Percentiles rank a stretch among this genome's conserved stretches.
Conservation (phyloP, 2,888 invertebrate genomes). For the Apodemia duryi region DNA sequence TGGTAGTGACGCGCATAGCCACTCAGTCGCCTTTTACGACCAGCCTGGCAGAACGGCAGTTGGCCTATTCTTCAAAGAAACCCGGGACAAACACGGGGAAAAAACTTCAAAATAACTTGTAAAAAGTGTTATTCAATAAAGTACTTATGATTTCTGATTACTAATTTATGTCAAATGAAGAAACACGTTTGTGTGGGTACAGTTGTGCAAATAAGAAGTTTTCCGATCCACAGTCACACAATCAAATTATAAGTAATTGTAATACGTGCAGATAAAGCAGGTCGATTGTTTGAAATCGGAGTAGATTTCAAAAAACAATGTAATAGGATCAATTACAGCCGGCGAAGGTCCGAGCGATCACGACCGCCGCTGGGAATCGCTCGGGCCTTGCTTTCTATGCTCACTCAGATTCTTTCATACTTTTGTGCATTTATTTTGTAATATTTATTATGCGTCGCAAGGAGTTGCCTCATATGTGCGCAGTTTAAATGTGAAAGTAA, state of each 20-base stretch:
- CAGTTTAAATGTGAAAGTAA: no score
- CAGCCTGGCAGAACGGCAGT: no score
- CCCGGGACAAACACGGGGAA: no score
- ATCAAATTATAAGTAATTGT: not conserved
- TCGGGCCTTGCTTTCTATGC: slow-evolving; percentile 20
- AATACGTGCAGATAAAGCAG: slow-evolving; percentile 9
- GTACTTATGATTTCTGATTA: no score
- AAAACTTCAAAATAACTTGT: no score
- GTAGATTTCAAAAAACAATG: slow-evolving; percentile 13
- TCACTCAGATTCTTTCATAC: slow-evolving; percentile 18
- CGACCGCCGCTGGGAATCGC: slow-evolving; percentile 14
- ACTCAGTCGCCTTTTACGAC: no score
- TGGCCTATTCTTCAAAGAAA: no score
- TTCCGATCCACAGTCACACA: not conserved
- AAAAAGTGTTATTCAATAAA: no score
- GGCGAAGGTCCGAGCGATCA: slow-evolving; percentile 18
- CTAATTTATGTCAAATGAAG: not conserved
- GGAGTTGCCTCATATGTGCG: not conserved
- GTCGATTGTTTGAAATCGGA: slow-evolving; percentile 9
- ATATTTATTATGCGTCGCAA: not conserved
- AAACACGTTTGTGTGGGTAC: not conserved
- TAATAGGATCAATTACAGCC: slow-evolving; percentile 18
- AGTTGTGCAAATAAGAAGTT: not conserved
- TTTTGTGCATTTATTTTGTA: slow-evolving; percentile 2
- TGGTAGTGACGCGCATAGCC: no score